Evolutionary conservation across 1,140 invertebrate species (phyloP).

Genomic region (Pemphigus obesinymphae): DNA sequence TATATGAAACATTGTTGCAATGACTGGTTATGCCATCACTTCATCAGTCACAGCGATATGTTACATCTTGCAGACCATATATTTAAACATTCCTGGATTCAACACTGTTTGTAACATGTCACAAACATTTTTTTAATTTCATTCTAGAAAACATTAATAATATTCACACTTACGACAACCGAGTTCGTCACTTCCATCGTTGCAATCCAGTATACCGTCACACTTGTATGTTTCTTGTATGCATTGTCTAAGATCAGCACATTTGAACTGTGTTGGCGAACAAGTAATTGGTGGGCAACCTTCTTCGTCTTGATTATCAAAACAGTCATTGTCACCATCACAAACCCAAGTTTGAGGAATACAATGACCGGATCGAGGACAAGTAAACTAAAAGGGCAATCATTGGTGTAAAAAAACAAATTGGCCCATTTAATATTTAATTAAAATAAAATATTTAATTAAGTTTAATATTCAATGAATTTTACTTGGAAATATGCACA

Average conservation of each 20-base stretch:
- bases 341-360: slow-evolving; percentile 92
- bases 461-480: too few species aligned
- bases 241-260: slow-evolving; percentile 84
- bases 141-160: too few species aligned
- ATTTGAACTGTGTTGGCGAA: slow-evolving; percentile 87
- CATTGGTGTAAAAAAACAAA: neutral
- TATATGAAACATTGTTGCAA: too few species aligned
- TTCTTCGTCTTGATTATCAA: slow-evolving; percentile 94
- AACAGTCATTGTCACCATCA: slow-evolving; percentile 90
- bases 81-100: too few species aligned
- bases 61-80: too few species aligned
- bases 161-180: slow-evolving; percentile 67
- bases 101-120: too few species aligned
- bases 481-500: slow-evolving; percentile 77
- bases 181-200: slow-evolving; percentile 85
- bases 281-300: slow-evolving; percentile 94
- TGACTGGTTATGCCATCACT: too few species aligned
- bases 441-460: too few species aligned
- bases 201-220: slow-evolving; percentile 86
- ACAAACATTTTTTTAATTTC: too few species aligned
- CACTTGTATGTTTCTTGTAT: slow-evolving; percentile 91
- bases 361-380: slow-evolving; percentile 89
- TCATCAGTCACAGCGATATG: too few species aligned
- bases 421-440: neutral
- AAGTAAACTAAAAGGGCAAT: slow-evolving; percentile 71